Conservation (phyloP, 2,797 vertebrate species). For the Rhincodon typus region DNA sequence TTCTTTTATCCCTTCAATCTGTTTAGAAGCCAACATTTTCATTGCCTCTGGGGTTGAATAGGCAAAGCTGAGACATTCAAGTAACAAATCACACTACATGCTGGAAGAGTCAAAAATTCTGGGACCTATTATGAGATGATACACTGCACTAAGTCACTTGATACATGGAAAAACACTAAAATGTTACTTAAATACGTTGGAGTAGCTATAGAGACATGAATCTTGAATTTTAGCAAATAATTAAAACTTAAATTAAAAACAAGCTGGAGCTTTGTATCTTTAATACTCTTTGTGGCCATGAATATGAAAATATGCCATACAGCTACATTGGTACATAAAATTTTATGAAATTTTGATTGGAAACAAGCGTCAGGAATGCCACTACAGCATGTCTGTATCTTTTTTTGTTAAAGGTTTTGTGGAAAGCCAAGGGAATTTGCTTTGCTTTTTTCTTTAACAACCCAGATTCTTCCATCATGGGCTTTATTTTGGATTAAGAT, state of each 20-base stretch:
- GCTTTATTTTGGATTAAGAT: not conserved
- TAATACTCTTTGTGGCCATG: not conserved
- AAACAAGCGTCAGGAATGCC: not conserved
- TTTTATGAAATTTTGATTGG: not conserved
- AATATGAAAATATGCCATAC: not conserved
- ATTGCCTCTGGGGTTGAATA: not conserved
- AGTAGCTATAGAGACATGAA: not conserved
- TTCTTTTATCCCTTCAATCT: not conserved
- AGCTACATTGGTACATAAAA: not conserved
- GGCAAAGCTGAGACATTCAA: not conserved
- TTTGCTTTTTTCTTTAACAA: not conserved
- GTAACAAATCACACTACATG: not conserved
- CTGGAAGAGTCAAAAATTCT: not conserved
- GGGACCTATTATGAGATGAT: not conserved
- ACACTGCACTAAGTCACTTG: not conserved
- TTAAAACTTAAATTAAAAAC: not conserved
- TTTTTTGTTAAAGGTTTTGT: not conserved
- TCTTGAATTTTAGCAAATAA: not conserved
- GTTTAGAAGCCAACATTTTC: not conserved
- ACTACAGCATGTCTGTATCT: not conserved
- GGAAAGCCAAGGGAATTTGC: not conserved
- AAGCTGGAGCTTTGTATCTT: not conserved
- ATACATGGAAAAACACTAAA: not conserved
- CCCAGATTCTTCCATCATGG: not conserved
- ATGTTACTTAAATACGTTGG: not conserved